phyloP scores from a whole-genome alignment of 2,888 invertebrate species.

The Noctua pronuba region DNA sequence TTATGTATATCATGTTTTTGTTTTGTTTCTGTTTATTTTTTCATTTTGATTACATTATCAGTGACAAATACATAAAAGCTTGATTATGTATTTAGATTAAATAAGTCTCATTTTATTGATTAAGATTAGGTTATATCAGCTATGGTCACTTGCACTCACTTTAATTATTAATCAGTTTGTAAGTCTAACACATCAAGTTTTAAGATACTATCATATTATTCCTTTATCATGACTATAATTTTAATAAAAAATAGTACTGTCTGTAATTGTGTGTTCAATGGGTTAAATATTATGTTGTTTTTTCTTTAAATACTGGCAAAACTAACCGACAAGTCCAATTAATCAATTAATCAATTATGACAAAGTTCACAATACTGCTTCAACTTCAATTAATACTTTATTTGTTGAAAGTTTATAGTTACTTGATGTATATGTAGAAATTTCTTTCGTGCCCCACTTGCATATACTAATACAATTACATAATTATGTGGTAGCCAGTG shows the following conservation, averaged over 20 bases:
- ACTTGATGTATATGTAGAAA: neutral
- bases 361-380: neutral
- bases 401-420: neutral
- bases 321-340: neutral
- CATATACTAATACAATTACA: neutral
- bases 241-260: neutral
- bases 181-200: neutral
- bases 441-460: neutral
- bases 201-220: neutral
- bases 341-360: neutral
- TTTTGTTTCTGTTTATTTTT: constrained; percentile 23
- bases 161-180: neutral
- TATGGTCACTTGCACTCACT: neutral
- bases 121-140: neutral
- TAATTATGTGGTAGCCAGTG: neutral
- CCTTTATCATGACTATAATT: neutral
- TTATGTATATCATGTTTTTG: constrained; percentile 22
- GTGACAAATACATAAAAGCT: constrained; percentile 5
- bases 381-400: neutral
- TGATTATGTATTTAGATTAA: constrained; percentile 3
- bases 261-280: neutral
- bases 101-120: neutral
- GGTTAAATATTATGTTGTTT: neutral
- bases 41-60: constrained; percentile 10
- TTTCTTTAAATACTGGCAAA: no score